Evolutionary conservation across 2,113 vertebrate genomes (phyloP).

Genomic region (Desmodus rotundus): DNA sequence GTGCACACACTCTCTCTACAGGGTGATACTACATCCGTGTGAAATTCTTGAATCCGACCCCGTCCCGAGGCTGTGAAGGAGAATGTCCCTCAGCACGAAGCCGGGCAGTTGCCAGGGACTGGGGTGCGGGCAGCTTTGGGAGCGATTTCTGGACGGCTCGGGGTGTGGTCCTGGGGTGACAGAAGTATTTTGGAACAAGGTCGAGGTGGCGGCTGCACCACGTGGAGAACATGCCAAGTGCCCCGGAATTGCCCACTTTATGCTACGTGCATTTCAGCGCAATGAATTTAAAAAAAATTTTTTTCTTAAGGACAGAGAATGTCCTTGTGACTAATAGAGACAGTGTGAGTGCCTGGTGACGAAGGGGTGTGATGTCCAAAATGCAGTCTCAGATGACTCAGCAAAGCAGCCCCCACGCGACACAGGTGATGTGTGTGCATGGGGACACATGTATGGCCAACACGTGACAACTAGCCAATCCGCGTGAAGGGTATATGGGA

Average conservation of each 20-base stretch:
- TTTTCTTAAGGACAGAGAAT: background rate
- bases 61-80: background rate
- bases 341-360: background rate
- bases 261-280: background rate
- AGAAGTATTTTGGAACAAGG: background rate
- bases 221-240: rapidly evolving
- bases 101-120: rapidly evolving
- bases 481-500: background rate
- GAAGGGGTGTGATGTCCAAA: rapidly evolving
- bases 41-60: rapidly evolving
- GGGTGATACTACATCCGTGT: rapidly evolving
- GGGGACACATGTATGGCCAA: no score
- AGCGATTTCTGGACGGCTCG: rapidly evolving
- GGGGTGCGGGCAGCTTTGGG: no score
- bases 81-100: rapidly evolving
- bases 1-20: rapidly evolving
- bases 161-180: background rate
- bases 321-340: background rate
- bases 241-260: rapidly evolving
- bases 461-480: background rate
- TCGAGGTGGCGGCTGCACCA: no score
- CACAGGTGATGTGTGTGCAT: no score
- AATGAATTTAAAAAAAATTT: background rate
- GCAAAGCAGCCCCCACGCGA: no score
- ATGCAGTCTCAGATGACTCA: background rate